Conservation (phyloP, 2,888 invertebrate genomes). For the Drosophila kokeensis region DNA sequence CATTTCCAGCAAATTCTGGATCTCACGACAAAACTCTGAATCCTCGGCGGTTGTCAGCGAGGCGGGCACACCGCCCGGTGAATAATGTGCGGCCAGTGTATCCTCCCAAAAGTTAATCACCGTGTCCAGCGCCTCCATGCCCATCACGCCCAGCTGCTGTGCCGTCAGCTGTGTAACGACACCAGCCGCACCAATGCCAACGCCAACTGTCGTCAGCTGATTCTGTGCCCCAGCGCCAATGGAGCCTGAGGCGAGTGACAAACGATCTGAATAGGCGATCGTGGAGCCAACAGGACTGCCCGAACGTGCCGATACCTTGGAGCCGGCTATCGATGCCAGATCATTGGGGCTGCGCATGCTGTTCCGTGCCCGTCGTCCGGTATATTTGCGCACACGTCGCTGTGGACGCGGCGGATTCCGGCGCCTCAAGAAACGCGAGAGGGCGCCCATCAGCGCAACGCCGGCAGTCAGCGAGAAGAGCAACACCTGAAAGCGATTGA, state of each 20-base stretch:
- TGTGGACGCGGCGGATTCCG: constrained; percentile 88
- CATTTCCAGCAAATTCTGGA: constrained; percentile 92
- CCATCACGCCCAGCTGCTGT: constrained; percentile 95
- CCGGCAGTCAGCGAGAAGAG: constrained; percentile 87
- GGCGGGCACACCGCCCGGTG: constrained; percentile 85
- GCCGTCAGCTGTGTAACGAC: constrained; percentile 89
- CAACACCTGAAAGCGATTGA: constrained; percentile 83
- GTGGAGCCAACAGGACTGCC: constrained; percentile 87
- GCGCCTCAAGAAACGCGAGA: constrained; percentile 92
- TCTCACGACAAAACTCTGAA: constrained; percentile 92
- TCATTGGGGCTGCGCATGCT: constrained; percentile 90
- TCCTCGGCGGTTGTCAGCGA: constrained; percentile 93
- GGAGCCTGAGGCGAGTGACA: constrained; percentile 90
- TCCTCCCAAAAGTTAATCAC: constrained; percentile 98
- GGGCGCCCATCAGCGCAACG: constrained; percentile 91
- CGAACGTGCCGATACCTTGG: constrained; percentile 87
- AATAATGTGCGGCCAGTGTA: constrained; percentile 92
- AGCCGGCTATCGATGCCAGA: constrained; percentile 88
- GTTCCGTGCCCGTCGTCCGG: constrained; percentile 86
- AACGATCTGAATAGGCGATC: constrained; percentile 88
- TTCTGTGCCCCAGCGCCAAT: constrained; percentile 86
- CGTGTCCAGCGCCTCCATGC: constrained; percentile 96
- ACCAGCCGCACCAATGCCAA: constrained; percentile 5
- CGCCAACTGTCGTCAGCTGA: constrained; percentile 17
- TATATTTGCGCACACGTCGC: constrained; percentile 86